Percentiles rank a stretch among this genome's conserved stretches.
These are phyloP conservation scores for Climacteris rufus DNA, from an alignment of 2,113 vertebrate species.

Conservation along the genomic window DNA sequence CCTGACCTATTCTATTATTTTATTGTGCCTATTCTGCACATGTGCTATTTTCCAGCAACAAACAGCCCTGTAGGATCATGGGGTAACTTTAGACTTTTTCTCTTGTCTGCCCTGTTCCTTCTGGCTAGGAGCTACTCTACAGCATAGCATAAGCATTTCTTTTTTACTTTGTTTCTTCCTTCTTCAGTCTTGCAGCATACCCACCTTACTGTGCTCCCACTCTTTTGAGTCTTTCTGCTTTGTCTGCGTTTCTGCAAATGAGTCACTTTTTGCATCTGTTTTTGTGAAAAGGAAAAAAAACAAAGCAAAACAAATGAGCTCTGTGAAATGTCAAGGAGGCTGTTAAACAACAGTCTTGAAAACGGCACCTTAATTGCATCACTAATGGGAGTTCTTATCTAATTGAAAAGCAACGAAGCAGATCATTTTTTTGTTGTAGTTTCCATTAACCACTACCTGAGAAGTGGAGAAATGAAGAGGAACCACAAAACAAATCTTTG, in stretches of 20 bases:
- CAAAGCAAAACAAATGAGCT: constrained; percentile 47
- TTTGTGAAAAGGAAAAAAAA: constrained; percentile 17
- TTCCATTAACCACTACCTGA: constrained; percentile 23
- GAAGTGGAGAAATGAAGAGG: not conserved
- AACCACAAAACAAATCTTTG: not conserved
- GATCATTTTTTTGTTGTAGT: constrained; percentile 2
- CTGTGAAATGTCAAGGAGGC: constrained; percentile 57
- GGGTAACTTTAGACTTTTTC: not conserved
- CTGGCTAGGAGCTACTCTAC: not conserved
- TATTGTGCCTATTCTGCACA: not conserved
- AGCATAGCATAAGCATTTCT: not conserved
- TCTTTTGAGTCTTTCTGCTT: constrained; percentile 23
- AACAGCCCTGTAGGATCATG: not conserved
- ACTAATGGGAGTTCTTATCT: constrained; percentile 55
- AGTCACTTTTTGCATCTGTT: constrained; percentile 9
- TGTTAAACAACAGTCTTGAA: constrained; percentile 54
- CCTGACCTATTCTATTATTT: not conserved
- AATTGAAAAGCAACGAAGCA: constrained; percentile 50
- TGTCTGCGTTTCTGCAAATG: not conserved
- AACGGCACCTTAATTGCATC: constrained; percentile 30
- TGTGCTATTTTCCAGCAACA: not conserved
- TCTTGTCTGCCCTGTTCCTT: not conserved
- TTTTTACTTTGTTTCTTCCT: not conserved
- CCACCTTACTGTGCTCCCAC: not conserved
- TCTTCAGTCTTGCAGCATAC: not conserved